Evolutionary conservation across 2,113 vertebrate genomes (phyloP).

Genomic region (Ancistrus triradiatus): DNA sequence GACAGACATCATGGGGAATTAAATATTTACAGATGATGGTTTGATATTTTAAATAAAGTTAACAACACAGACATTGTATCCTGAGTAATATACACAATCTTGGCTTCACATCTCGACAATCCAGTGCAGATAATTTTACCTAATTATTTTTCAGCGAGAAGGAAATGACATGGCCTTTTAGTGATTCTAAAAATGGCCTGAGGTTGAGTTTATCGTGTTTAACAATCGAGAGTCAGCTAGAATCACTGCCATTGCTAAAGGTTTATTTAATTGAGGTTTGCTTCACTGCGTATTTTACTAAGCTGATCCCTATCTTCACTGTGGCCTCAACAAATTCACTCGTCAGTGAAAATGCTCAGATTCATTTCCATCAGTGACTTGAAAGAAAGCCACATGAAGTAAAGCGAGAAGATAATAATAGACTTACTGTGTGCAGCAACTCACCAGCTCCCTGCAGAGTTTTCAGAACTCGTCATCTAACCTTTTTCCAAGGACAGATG

Average conservation of each 20-base stretch:
- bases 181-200: neutral
- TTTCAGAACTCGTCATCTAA: conserved; percentile 1
- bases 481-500: conserved; percentile 24
- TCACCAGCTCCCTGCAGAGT: conserved; percentile 29
- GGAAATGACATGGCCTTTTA: neutral
- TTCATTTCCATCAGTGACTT: conserved; percentile 35
- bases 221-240: conserved; percentile 27
- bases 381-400: conserved; percentile 38
- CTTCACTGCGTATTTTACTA: conserved; percentile 40
- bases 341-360: conserved; percentile 41
- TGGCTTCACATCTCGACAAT: too few relatives aligned
- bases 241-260: conserved; percentile 33
- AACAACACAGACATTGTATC: too few relatives aligned
- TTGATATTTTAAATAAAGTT: too few relatives aligned
- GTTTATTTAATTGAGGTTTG: conserved; percentile 50
- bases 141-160: conserved; percentile 1
- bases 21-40: too few relatives aligned
- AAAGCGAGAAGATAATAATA: conserved; percentile 36
- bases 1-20: neutral
- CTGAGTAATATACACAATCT: too few relatives aligned
- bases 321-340: conserved; percentile 44
- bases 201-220: conserved; percentile 26
- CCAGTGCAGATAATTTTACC: too few relatives aligned
- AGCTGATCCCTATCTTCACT: conserved; percentile 50
- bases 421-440: conserved; percentile 33